Evolutionary conservation across 2,797 vertebrate species (phyloP).

Genomic region (Rachycentron canadum): DNA sequence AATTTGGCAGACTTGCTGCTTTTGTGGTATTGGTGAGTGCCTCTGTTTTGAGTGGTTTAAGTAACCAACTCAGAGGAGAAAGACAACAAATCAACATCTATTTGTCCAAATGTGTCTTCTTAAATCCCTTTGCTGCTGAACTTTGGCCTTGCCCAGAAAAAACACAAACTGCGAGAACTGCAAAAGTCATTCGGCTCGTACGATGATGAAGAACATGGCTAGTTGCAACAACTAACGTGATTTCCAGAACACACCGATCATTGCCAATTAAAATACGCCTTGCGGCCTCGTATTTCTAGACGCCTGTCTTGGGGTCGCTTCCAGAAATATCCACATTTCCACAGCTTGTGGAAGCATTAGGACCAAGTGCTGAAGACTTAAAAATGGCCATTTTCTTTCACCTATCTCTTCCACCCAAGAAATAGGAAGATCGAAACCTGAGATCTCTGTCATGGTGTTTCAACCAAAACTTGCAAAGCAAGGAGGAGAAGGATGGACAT

Average conservation of each 20-base stretch:
- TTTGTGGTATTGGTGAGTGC: not conserved
- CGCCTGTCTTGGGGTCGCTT: too few relatives aligned
- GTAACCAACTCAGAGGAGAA: not conserved
- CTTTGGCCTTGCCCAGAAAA: not conserved
- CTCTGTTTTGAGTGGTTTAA: not conserved
- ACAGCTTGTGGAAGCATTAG: not conserved
- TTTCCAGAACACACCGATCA: not conserved
- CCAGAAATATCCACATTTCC: not conserved
- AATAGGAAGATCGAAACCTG: not conserved
- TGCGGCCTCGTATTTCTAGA: too few relatives aligned
- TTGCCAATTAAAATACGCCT: not conserved
- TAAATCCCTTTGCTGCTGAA: not conserved
- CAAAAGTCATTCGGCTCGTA: not conserved
- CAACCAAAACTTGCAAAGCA: conserved; percentile 12
- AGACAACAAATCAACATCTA: not conserved
- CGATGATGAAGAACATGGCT: not conserved
- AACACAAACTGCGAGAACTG: not conserved
- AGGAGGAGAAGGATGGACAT: conserved; percentile 18
- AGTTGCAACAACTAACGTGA: not conserved
- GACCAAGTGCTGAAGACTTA: not conserved
- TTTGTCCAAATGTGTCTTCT: too few relatives aligned
- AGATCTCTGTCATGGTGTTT: conserved; percentile 15
- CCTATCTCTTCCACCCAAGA: not conserved
- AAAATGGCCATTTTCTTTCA: not conserved
- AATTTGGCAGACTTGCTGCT: not conserved